Conservation (phyloP, 2,797 vertebrate genomes). For the Pygocentrus nattereri region DNA sequence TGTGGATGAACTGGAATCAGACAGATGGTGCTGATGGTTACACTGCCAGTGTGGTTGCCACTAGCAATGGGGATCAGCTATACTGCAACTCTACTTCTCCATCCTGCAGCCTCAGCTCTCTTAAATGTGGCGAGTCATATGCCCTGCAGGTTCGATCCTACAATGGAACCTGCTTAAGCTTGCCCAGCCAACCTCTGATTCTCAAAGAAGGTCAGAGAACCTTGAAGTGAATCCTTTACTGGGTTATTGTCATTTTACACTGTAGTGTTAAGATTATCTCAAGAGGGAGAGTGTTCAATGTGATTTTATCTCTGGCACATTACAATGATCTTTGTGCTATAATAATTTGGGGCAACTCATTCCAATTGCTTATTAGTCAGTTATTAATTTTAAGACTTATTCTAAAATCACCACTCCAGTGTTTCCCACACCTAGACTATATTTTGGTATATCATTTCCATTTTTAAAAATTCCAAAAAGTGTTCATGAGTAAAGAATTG, state of each 20-base stretch:
- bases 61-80: neutral
- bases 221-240: neutral
- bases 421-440: too few species aligned
- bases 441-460: too few species aligned
- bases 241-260: neutral
- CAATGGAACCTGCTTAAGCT: slow-evolving; percentile 71
- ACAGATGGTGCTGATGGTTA: slow-evolving; percentile 66
- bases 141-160: slow-evolving; percentile 69
- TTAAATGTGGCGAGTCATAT: slow-evolving; percentile 75
- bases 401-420: too few species aligned
- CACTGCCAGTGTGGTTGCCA: slow-evolving; percentile 58
- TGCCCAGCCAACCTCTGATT: slow-evolving; percentile 52
- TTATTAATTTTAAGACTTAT: too few species aligned
- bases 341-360: too few species aligned
- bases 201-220: slow-evolving; percentile 70
- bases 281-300: too few species aligned
- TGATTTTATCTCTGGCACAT: too few species aligned
- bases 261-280: neutral
- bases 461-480: too few species aligned
- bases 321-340: too few species aligned
- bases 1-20: slow-evolving; percentile 66
- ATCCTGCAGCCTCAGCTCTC: slow-evolving; percentile 52
- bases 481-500: too few species aligned
- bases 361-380: too few species aligned
- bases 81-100: slow-evolving; percentile 65